These are phyloP conservation scores for Neoniphon sammara DNA, from an alignment of 2,797 vertebrate genomes.

Conservation along the genomic window DNA sequence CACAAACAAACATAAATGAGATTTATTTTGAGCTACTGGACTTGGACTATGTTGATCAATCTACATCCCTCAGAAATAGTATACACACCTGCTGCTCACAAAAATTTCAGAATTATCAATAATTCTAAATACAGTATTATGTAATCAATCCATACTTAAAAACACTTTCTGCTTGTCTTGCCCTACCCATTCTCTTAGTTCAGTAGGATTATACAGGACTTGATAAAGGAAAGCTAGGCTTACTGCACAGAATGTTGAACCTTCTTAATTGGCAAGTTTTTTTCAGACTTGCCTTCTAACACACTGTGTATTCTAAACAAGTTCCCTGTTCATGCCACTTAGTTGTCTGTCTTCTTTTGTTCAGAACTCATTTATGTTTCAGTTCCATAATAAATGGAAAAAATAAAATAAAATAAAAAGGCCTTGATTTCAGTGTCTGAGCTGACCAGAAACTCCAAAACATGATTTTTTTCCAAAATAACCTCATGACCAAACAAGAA, in stretches of 20 bases:
- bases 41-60: no score
- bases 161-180: not conserved
- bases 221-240: not conserved
- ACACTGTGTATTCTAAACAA: not conserved
- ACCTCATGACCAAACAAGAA: not conserved
- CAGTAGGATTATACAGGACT: slow-evolving; percentile 3
- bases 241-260: not conserved
- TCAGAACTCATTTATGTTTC: not conserved
- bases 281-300: not conserved
- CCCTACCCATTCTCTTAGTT: not conserved
- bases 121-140: not conserved
- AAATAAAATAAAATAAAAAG: not conserved
- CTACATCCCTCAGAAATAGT: no score
- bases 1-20: not conserved
- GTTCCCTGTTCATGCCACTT: not conserved
- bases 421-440: not conserved
- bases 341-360: not conserved
- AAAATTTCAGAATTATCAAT: no score
- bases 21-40: not conserved
- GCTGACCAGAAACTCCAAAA: not conserved
- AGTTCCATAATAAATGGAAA: not conserved
- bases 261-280: not conserved
- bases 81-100: no score
- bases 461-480: not conserved
- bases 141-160: not conserved